These are phyloP conservation scores for Melitaea cinxia DNA, from an alignment of 1,140 invertebrate genomes.

Conservation along the genomic window DNA sequence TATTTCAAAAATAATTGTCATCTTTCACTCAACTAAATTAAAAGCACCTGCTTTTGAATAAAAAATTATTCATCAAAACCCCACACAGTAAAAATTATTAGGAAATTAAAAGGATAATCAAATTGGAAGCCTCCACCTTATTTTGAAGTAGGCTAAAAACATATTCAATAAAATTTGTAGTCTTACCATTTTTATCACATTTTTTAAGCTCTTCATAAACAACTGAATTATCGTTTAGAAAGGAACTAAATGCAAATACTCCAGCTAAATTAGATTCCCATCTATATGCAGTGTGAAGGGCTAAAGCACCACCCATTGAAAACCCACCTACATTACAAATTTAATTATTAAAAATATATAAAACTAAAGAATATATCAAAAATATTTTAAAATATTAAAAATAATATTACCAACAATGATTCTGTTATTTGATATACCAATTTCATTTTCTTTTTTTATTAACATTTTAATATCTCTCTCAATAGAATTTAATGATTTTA, in stretches of 20 bases:
- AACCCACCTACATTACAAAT: constrained; percentile 84
- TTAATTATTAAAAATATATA: background rate
- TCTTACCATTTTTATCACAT: constrained; percentile 43
- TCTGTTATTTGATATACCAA: constrained; percentile 84
- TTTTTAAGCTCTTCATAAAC: constrained; percentile 82
- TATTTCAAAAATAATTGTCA: too few relatives aligned
- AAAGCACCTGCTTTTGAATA: too few relatives aligned
- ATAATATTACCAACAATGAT: constrained; percentile 84
- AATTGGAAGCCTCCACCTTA: too few relatives aligned
- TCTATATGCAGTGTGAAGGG: constrained; percentile 85
- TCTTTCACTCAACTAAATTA: too few relatives aligned
- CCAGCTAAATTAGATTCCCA: constrained; percentile 84
- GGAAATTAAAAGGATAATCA: too few relatives aligned
- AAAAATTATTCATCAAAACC: too few relatives aligned
- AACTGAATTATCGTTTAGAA: constrained; percentile 85
- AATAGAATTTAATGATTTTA: constrained; percentile 83
- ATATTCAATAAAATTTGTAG: too few relatives aligned
- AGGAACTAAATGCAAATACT: constrained; percentile 87
- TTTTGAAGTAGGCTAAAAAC: too few relatives aligned
- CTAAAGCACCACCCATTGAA: constrained; percentile 89
- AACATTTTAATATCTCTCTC: constrained; percentile 82
- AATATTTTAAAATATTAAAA: constrained; percentile 7
- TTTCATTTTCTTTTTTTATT: constrained; percentile 84
- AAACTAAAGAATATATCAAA: background rate
- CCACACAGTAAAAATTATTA: too few relatives aligned